Evolutionary conservation across 2,797 vertebrate species (phyloP).

Genomic region (Enteromius argenteus): DNA sequence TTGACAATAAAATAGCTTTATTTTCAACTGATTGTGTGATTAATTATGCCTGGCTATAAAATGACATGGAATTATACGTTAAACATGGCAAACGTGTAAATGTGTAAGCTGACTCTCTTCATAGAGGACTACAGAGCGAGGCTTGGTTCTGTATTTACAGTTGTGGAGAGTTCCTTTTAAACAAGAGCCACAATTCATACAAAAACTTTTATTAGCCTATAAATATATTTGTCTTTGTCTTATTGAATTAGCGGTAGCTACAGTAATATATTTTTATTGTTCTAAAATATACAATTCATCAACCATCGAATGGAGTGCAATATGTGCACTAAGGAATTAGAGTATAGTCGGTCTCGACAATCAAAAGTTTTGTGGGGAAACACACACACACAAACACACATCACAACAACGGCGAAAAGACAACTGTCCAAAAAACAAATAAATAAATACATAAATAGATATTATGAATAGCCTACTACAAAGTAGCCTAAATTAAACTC

Average conservation of each 20-base stretch:
- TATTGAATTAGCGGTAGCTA: not conserved
- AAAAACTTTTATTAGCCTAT: not conserved
- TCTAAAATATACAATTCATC: not conserved
- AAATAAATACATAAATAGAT: not conserved
- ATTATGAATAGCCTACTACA: not conserved
- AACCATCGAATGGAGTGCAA: not conserved
- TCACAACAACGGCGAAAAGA: not conserved
- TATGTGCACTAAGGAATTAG: not conserved
- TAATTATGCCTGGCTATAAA: conserved; percentile 48
- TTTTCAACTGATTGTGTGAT: conserved; percentile 88
- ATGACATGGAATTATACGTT: not conserved
- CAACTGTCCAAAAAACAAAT: not conserved
- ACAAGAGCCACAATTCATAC: not conserved
- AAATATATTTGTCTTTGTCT: not conserved
- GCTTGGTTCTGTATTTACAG: not conserved
- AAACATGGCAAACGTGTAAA: not conserved
- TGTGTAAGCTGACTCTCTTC: not conserved
- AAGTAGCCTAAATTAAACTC: not conserved
- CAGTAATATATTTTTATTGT: not conserved
- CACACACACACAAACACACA: not conserved
- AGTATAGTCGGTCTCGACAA: not conserved
- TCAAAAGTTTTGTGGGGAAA: not conserved
- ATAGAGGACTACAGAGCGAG: not conserved
- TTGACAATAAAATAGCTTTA: conserved; percentile 99
- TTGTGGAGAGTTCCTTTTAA: not conserved